Evolutionary conservation across 2,797 vertebrate species (phyloP), one percentile per base, ranked within the genome.

Genomic region (Chiloscyllium punctatum): DNA sequence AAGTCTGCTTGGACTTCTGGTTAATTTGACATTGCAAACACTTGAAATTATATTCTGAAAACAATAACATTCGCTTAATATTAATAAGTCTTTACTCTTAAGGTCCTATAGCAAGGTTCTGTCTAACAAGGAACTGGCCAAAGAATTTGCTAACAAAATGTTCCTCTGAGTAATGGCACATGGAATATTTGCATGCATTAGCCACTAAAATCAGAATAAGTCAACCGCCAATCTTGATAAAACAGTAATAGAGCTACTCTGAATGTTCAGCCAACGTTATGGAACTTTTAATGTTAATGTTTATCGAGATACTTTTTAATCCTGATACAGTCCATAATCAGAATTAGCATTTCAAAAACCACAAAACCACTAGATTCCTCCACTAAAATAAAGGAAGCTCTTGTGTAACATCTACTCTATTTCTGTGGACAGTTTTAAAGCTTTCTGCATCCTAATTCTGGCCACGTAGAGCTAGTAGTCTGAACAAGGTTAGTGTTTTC

Each of bases 301-400:
- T 84, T 84, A 84, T 8, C 25, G 82, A 23, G 82, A 84, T 7
- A 25, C 21, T 84, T 84, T 79, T 48, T 84, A 62, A 84, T 84
- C 37, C 23, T 48, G 21, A 84, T 23, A 42, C 37, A 84, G 18
- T 84, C 37, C 79, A 48, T 48, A 84, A 84, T 84, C 25, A 84
- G 21, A 48, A 48, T 84, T 84, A 48, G 79, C 21, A 2, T 84
- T 84, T 84, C 37, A 84, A 84, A 48, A 21, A 84, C 21, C 82
- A 84, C 6, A 23, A 84, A 84, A 48, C 82, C 18, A 18, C 82
- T 84, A 48, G 42, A 48, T 84, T 84, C 21, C 82, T 84, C 37
- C 23, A 84, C 82, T 48, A 84, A 84, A 84, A 84, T 48, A 84
- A 48, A 84, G 82, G 82, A 84, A 84, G 42, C 82, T 84, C 82